A percentile compares a stretch with the other conserved stretches of the same genome.
Conservation (phyloP, 2,888 invertebrate genomes). For the Trissolcus brochymenae region DNA sequence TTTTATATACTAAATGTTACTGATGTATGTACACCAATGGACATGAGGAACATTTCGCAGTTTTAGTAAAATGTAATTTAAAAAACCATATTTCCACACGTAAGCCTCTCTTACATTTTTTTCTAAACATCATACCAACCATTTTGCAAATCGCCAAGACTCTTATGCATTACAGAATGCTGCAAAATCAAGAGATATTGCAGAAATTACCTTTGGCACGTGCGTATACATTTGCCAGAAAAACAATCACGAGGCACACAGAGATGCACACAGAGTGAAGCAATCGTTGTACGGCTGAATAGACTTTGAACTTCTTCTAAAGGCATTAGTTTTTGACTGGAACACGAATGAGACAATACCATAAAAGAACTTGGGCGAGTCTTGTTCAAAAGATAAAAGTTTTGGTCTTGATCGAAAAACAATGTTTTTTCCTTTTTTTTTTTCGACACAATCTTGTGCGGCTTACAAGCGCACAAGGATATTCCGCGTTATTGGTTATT, state of each 20-base stretch:
- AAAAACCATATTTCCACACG: too few relatives aligned
- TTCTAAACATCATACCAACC: too few relatives aligned
- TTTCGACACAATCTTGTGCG: constrained; percentile 46
- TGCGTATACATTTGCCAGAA: constrained; percentile 19
- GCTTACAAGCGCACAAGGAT: constrained; percentile 53
- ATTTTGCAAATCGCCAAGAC: too few relatives aligned
- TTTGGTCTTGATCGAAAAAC: constrained; percentile 55
- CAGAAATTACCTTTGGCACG: constrained; percentile 5
- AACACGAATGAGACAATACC: constrained; percentile 68
- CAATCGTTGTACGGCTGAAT: constrained; percentile 67
- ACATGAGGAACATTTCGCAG: too few relatives aligned
- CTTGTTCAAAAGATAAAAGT: constrained; percentile 56
- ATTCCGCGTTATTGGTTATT: constrained; percentile 68
- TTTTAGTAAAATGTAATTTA: too few relatives aligned
- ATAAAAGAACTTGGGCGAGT: constrained; percentile 62
- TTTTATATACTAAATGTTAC: too few relatives aligned
- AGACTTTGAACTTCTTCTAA: constrained; percentile 64
- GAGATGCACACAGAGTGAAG: constrained; percentile 50
- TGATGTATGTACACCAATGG: too few relatives aligned
- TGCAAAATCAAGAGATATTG: neutral
- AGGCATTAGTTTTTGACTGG: constrained; percentile 71
- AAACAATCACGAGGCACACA: constrained; percentile 24
- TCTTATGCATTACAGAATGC: too few relatives aligned
- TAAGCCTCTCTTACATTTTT: too few relatives aligned
- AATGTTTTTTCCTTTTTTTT: too few relatives aligned